phyloP scores from a whole-genome alignment of 1,140 invertebrate genomes.

The Cydia strobilella region DNA sequence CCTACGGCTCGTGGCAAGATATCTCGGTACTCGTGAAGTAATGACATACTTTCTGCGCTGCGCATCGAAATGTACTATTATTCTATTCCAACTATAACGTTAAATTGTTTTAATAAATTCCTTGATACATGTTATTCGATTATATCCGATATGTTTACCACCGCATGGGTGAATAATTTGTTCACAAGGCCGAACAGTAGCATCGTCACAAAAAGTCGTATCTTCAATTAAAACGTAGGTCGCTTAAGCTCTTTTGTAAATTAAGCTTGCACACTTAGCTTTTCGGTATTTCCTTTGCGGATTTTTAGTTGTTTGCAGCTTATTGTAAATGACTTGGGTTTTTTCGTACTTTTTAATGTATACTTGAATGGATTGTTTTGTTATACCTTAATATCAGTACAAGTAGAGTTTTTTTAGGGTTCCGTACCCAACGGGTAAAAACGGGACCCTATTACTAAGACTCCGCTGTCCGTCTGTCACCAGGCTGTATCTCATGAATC shows the following conservation, averaged over 20 bases:
- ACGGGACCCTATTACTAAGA: too few relatives aligned
- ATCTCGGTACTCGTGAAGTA: too few relatives aligned
- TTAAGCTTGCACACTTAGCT: neutral
- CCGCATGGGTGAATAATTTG: neutral
- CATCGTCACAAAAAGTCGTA: neutral
- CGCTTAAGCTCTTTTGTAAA: neutral
- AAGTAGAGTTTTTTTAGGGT: too few relatives aligned
- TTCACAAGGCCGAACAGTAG: neutral
- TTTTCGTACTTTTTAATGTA: neutral
- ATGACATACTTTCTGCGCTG: too few relatives aligned
- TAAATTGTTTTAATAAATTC: neutral
- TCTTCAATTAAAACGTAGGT: neutral
- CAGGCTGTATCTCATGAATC: too few relatives aligned
- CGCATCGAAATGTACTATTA: too few relatives aligned
- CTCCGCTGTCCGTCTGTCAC: too few relatives aligned
- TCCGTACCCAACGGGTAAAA: too few relatives aligned
- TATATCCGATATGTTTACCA: neutral
- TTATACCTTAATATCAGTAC: too few relatives aligned
- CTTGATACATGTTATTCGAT: neutral
- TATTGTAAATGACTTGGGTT: conserved; percentile 4
- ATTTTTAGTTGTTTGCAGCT: conserved; percentile 7
- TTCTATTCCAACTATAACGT: too few relatives aligned
- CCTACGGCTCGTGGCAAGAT: too few relatives aligned
- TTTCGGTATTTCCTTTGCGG: neutral
- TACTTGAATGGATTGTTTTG: neutral